Conservation (phyloP, 2,113 vertebrate genomes). For the Rostratula benghalensis region DNA sequence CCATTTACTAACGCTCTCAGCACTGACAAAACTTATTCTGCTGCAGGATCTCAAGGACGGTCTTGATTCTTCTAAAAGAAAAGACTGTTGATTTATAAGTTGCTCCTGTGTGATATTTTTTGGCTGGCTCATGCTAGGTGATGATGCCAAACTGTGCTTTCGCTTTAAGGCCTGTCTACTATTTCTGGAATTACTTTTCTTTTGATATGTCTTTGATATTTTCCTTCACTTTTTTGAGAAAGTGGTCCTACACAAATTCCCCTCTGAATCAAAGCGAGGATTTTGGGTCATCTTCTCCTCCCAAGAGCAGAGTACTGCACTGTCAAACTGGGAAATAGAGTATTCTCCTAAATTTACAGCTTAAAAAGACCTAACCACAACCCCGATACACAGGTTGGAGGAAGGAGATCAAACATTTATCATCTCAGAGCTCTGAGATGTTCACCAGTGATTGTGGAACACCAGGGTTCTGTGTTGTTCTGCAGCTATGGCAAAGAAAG, state of each 20-base stretch:
- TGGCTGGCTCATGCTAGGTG: neutral
- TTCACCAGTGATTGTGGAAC: neutral
- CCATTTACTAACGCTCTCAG: neutral
- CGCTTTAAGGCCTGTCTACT: neutral
- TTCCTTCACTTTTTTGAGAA: neutral
- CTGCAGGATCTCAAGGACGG: neutral
- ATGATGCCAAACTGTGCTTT: neutral
- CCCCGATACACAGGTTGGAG: neutral
- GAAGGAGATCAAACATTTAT: neutral
- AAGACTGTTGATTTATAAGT: neutral
- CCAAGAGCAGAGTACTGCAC: neutral
- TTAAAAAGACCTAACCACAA: neutral
- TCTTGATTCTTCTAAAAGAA: neutral
- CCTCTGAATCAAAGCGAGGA: neutral
- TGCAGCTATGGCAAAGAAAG: neutral
- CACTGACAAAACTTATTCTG: neutral
- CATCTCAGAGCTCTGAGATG: neutral
- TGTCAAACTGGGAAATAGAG: neutral
- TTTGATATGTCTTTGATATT: neutral
- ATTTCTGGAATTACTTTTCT: neutral
- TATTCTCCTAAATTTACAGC: neutral
- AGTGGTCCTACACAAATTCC: conserved; percentile 10
- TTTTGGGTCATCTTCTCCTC: neutral
- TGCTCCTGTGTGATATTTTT: neutral
- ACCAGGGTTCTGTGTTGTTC: neutral